A percentile compares a stretch with the other conserved stretches of the same genome.
Conservation (phyloP, 2,797 vertebrate genomes). For the Tenualosa ilisha region DNA sequence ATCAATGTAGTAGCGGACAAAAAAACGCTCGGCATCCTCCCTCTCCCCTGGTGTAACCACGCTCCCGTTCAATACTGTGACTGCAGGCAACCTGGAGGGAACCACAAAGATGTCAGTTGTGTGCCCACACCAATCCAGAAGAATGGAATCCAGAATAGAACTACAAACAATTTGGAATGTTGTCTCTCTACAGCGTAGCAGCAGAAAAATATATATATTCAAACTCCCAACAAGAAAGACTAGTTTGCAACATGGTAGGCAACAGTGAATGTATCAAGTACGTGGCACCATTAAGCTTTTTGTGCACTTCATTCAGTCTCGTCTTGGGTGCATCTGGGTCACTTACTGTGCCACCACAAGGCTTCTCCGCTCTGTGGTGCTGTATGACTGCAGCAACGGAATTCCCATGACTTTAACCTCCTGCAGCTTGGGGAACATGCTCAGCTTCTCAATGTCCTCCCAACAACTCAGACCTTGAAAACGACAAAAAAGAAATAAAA, state of each 20-base stretch:
- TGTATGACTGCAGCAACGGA: conserved; percentile 89
- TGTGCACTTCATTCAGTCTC: no score
- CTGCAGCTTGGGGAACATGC: conserved; percentile 90
- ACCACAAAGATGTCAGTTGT: neutral
- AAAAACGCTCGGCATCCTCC: conserved; percentile 96
- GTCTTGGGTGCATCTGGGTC: no score
- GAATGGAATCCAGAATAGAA: neutral
- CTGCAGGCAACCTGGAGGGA: conserved; percentile 83
- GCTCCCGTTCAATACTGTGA: conserved; percentile 89
- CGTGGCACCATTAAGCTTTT: neutral
- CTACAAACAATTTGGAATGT: neutral
- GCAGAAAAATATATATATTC: neutral
- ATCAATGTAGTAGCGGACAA: conserved; percentile 90
- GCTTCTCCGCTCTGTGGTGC: conserved; percentile 85
- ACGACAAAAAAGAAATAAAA: conserved; percentile 41
- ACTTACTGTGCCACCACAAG: conserved; percentile 86
- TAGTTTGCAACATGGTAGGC: neutral
- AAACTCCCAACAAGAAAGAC: neutral
- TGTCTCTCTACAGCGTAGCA: neutral
- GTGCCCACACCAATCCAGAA: neutral
- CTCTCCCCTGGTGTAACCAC: conserved; percentile 85
- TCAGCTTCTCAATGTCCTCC: conserved; percentile 93
- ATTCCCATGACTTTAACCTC: conserved; percentile 91
- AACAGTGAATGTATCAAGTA: neutral
- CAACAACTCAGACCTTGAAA: conserved; percentile 84